Evolutionary conservation across 2,888 invertebrate species (phyloP), one percentile per base, ranked within the genome.

Genomic region (Caradrina kadenii): DNA sequence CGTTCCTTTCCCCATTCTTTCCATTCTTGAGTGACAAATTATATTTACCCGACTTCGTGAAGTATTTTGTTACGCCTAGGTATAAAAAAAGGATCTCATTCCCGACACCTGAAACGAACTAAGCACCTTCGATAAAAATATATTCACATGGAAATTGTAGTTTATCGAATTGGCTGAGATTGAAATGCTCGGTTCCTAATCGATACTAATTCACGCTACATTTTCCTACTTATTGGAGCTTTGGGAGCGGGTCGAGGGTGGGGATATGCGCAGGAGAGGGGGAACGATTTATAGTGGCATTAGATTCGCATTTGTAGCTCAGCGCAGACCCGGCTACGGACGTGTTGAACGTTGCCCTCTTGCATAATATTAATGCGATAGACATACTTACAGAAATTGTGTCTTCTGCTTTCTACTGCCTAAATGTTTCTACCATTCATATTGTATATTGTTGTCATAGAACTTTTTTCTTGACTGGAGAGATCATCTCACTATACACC

Each of bases 171-270:
- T 81, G 80, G 83, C 76, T 86, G 82, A 85, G 86, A 91, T 90
- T 89, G 87, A 90, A 92, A 90, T 90, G 89, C 86, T 84, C 86
- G 86, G 86, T 87, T 86, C 86, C 90, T 92, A 93, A 93, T 93
- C 93, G 92, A 93, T 92, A 93, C 91, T 93, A 93, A 93, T 93
- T 92, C 92, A 85, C 87, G 86, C 84, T 89, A 89, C 88, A 88
- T 89, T 89, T 87, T 84, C 87, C 88, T 89, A 91, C 92, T 90
- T 89, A 89, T 85, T 76, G 86, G 78, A 73, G 83, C 80, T 83
- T 74, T 80, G 82, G 87, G 86, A 76, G 80, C 76, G 79, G 76
- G 81, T 63, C 71, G 79, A 64, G 66, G 75, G 77, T 72, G 82
- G 82, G 83, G 84, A 81, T 84, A 80, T 90, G 90, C 88, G 88